A percentile compares a stretch with the other conserved stretches of the same genome.
These are phyloP conservation scores for Rhorus exstirpatorius DNA, from an alignment of 2,888 invertebrate genomes.

Conservation along the genomic window DNA sequence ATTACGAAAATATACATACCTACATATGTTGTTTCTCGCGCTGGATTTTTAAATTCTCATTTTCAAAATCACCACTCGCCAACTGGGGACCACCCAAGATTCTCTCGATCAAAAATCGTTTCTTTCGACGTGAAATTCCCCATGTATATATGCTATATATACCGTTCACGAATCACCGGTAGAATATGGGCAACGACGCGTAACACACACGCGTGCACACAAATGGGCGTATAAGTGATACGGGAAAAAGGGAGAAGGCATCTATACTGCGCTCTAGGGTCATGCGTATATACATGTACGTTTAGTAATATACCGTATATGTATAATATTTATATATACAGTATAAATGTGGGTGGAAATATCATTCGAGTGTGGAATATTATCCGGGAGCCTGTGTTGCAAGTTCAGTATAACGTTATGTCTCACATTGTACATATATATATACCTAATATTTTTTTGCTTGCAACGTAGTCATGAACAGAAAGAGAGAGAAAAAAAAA, in stretches of 20 bases:
- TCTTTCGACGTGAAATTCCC: neutral
- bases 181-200: slow-evolving; percentile 58
- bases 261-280: neutral
- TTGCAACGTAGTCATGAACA: slow-evolving; percentile 20
- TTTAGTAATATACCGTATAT: slow-evolving; percentile 22
- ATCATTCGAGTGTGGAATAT: slow-evolving; percentile 50
- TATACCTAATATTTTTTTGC: slow-evolving; percentile 15
- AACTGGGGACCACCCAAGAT: neutral
- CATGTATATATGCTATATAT: neutral
- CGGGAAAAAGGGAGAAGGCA: slow-evolving; percentile 40
- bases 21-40: too few relatives aligned
- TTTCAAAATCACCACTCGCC: too few relatives aligned
- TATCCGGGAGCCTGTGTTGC: slow-evolving; percentile 18
- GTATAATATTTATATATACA: neutral
- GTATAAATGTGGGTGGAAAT: slow-evolving; percentile 46
- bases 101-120: neutral
- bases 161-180: slow-evolving; percentile 14
- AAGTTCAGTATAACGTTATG: slow-evolving; percentile 16
- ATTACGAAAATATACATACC: too few relatives aligned
- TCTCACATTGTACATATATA: slow-evolving; percentile 28
- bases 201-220: slow-evolving; percentile 55
- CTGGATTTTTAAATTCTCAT: too few relatives aligned
- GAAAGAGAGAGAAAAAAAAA: slow-evolving; percentile 37
- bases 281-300: neutral
- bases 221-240: slow-evolving; percentile 61